phyloP scores from a whole-genome alignment of 2,888 invertebrate species.

The Campoletis raptor region DNA sequence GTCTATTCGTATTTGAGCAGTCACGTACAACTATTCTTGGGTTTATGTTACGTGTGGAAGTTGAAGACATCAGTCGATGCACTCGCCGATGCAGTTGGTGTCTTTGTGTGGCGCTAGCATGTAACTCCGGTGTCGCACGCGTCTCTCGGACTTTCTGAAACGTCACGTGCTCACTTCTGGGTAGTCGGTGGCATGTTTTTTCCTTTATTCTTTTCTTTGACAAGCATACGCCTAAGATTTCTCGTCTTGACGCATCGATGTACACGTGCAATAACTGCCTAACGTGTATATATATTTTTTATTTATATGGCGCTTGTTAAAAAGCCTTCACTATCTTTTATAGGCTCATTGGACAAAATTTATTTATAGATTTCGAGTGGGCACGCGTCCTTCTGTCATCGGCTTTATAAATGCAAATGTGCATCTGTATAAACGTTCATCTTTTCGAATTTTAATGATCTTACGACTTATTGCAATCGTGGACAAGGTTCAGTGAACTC shows the following conservation, averaged over 20 bases:
- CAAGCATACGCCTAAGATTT: conserved; percentile 51
- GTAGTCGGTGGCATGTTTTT: conserved; percentile 46
- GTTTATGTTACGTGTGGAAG: background rate
- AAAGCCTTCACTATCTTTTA: conserved; percentile 39
- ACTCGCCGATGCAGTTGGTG: conserved; percentile 30
- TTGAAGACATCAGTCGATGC: conserved; percentile 20
- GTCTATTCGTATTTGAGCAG: conserved; percentile 4
- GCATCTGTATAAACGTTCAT: background rate
- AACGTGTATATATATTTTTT: background rate
- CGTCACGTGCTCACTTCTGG: conserved; percentile 61
- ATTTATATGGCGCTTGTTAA: conserved; percentile 20
- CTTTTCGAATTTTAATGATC: conserved; percentile 21
- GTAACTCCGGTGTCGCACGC: conserved; percentile 38
- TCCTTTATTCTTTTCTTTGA: conserved; percentile 38
- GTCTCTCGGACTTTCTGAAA: conserved; percentile 38
- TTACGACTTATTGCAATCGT: conserved; percentile 13
- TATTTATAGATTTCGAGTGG: conserved; percentile 60
- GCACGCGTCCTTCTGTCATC: conserved; percentile 44
- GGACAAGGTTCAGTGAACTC: conserved; percentile 4
- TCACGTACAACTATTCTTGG: conserved; percentile 31
- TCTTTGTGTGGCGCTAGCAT: conserved; percentile 20
- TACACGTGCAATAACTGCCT: conserved; percentile 3
- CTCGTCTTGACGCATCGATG: conserved; percentile 41
- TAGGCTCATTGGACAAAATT: conserved; percentile 29
- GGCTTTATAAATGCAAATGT: conserved; percentile 12